Conservation (phyloP, 2,797 vertebrate genomes). For the Tachyglossus aculeatus region DNA sequence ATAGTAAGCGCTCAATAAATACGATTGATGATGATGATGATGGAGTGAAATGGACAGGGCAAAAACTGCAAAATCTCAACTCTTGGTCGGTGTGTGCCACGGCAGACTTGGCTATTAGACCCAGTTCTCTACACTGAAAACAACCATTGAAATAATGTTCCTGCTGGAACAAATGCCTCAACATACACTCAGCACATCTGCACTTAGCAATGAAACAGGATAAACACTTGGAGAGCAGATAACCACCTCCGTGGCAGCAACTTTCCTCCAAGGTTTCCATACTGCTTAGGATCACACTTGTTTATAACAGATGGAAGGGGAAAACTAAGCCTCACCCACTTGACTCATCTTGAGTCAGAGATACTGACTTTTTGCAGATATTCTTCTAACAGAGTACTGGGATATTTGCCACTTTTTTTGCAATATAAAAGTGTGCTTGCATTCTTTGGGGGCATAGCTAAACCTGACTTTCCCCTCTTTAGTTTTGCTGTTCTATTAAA, state of each 20-base stretch:
- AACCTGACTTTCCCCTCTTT: neutral
- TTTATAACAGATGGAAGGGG: slow-evolving; percentile 29
- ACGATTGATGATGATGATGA: too few species aligned
- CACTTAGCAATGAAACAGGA: neutral
- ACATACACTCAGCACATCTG: neutral
- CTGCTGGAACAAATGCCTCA: too few species aligned
- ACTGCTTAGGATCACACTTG: neutral
- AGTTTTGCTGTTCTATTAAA: too few species aligned
- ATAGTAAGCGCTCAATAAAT: too few species aligned
- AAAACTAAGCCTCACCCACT: slow-evolving; percentile 29
- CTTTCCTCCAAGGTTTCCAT: neutral
- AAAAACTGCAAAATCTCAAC: too few species aligned
- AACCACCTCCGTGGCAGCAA: neutral
- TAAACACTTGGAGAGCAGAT: slow-evolving; percentile 22
- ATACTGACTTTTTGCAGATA: slow-evolving; percentile 9
- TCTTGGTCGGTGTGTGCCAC: too few species aligned
- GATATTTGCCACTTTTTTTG: slow-evolving; percentile 13
- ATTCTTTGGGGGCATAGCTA: neutral
- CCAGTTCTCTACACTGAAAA: too few species aligned
- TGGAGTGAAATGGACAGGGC: too few species aligned
- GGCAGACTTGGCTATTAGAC: too few species aligned
- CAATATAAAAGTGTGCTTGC: neutral
- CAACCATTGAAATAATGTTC: too few species aligned
- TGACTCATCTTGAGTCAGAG: slow-evolving; percentile 54
- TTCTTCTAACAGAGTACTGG: slow-evolving; percentile 18